These are phyloP conservation scores for Tetrao urogallus DNA, from an alignment of 2,113 vertebrate species.

Conservation along the genomic window DNA sequence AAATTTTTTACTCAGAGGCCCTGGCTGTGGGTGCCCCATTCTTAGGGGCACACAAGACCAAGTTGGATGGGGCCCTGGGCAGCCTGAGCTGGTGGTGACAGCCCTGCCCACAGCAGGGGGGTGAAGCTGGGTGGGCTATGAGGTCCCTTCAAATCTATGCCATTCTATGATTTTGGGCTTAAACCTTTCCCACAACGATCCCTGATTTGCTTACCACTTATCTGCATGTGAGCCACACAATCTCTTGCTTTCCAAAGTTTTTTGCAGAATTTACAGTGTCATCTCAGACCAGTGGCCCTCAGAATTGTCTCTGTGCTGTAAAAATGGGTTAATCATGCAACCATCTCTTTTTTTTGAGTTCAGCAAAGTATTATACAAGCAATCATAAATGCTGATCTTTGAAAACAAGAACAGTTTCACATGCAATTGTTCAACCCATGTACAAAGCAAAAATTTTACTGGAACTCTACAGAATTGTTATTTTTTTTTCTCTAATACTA, in stretches of 20 bases:
- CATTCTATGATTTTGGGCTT: not conserved
- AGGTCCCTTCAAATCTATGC: no score
- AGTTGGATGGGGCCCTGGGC: no score
- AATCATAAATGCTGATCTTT: not conserved
- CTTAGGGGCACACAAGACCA: no score
- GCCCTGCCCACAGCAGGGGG: no score
- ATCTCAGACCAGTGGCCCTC: not conserved
- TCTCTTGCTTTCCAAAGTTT: not conserved
- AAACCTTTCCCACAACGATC: not conserved
- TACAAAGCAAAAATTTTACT: constrained; percentile 37
- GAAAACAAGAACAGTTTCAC: constrained; percentile 17
- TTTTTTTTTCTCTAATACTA: not conserved
- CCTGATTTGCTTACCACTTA: accelerated
- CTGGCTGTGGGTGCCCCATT: no score
- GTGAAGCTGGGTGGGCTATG: no score
- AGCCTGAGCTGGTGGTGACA: no score
- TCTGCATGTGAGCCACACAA: accelerated
- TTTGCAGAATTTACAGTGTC: not conserved
- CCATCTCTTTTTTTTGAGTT: not conserved
- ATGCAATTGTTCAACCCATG: constrained; percentile 31
- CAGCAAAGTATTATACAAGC: constrained; percentile 10
- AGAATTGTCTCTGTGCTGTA: not conserved
- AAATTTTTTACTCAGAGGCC: no score
- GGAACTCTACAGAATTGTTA: not conserved
- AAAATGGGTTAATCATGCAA: not conserved